Evolutionary conservation across 2,888 invertebrate species (phyloP).

Genomic region (Synergus laeviventris): DNA sequence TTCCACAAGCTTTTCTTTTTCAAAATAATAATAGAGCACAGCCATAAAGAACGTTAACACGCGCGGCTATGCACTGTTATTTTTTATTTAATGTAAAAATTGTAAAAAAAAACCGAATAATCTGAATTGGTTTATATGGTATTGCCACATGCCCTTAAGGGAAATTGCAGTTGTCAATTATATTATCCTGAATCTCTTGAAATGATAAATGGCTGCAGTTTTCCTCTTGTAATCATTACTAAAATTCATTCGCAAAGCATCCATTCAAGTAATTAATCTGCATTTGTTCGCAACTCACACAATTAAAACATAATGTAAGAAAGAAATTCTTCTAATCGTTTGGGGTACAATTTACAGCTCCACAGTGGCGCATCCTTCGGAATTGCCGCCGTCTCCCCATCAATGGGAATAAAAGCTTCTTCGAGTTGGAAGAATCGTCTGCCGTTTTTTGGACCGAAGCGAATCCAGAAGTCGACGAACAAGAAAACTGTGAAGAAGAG

Average conservation of each 20-base stretch:
- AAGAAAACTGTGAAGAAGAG: conserved; percentile 60
- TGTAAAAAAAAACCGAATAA: too few species aligned
- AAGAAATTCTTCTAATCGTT: conserved; percentile 56
- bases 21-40: too few species aligned
- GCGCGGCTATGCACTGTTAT: too few species aligned
- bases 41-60: too few species aligned
- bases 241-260: conserved; percentile 5
- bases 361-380: conserved; percentile 97
- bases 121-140: too few species aligned
- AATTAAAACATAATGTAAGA: neutral
- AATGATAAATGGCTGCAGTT: neutral
- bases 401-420: conserved; percentile 91
- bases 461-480: conserved; percentile 45
- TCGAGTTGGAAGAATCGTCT: conserved; percentile 48
- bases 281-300: neutral
- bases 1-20: too few species aligned
- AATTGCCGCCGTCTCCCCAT: conserved; percentile 98
- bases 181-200: neutral
- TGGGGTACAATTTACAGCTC: conserved; percentile 84
- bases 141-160: neutral
- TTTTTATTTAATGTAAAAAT: too few species aligned
- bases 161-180: conserved; percentile 6
- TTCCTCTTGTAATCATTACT: neutral
- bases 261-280: conserved; percentile 13
- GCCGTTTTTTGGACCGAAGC: conserved; percentile 44